Conservation (phyloP, 2,113 vertebrate genomes). For the Megaleporinus macrocephalus region DNA sequence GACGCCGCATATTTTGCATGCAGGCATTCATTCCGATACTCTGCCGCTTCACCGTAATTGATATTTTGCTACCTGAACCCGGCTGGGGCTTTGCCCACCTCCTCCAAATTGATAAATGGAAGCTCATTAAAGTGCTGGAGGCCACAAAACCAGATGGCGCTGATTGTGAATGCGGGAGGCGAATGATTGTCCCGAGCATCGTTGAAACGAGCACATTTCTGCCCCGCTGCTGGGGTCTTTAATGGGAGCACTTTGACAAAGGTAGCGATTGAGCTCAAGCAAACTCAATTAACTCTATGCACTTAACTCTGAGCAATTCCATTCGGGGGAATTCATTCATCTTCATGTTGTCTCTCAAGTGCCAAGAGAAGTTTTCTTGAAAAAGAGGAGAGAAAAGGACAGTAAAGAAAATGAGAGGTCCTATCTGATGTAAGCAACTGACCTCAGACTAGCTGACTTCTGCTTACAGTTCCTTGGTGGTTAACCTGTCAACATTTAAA, state of each 20-base stretch:
- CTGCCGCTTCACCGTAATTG: conserved; percentile 30
- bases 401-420: neutral
- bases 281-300: conserved; percentile 57
- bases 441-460: neutral
- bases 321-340: conserved; percentile 15
- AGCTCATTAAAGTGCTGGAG: conserved; percentile 57
- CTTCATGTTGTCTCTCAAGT: neutral
- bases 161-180: conserved; percentile 61
- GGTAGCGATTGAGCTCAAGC: conserved; percentile 46
- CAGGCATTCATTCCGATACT: neutral
- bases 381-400: neutral
- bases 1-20: too few relatives aligned
- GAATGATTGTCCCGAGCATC: conserved; percentile 60
- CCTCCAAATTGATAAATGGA: conserved; percentile 60
- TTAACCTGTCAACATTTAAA: neutral
- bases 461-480: neutral
- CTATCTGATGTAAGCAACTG: neutral
- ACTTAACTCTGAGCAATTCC: conserved; percentile 45
- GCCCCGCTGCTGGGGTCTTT: conserved; percentile 53
- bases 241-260: conserved; percentile 61
- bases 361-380: neutral
- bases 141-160: conserved; percentile 61
- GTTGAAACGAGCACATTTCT: conserved; percentile 56
- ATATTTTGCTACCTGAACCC: conserved; percentile 55
- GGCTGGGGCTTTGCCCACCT: conserved; percentile 40